Conservation (phyloP, 2,113 vertebrate species). For the Elgaria multicarinata region DNA sequence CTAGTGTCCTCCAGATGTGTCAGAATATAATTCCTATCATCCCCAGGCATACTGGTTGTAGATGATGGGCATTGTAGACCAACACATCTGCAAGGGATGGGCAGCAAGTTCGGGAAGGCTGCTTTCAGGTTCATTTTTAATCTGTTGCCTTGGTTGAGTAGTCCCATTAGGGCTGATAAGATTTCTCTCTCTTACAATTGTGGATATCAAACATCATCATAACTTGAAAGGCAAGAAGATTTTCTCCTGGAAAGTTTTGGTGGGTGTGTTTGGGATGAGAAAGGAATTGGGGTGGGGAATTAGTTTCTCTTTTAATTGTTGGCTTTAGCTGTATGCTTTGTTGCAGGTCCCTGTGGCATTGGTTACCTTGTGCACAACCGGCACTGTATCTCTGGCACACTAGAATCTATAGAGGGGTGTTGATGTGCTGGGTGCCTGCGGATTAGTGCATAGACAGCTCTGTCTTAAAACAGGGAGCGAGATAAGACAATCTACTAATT, state of each 20-base stretch:
- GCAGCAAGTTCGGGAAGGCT: neutral
- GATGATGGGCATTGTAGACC: neutral
- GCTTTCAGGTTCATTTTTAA: neutral
- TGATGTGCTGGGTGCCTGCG: neutral
- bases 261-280: neutral
- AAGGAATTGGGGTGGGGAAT: neutral
- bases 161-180: neutral
- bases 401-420: neutral
- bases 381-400: neutral
- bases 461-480: too few species aligned
- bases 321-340: neutral
- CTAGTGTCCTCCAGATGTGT: neutral
- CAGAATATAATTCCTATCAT: neutral
- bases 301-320: neutral
- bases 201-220: too few species aligned
- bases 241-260: neutral
- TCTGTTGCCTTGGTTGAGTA: neutral
- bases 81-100: neutral
- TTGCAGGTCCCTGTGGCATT: neutral
- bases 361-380: neutral
- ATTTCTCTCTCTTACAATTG: neutral
- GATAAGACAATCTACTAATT: neutral
- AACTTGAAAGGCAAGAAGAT: neutral
- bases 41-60: neutral
- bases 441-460: neutral